A percentile compares a stretch with the other conserved stretches of the same genome.
Evolutionary conservation across 35 echinoderm and acorn worm species (phyloP).

Genomic region (Heliocidaris erythrogramma): DNA sequence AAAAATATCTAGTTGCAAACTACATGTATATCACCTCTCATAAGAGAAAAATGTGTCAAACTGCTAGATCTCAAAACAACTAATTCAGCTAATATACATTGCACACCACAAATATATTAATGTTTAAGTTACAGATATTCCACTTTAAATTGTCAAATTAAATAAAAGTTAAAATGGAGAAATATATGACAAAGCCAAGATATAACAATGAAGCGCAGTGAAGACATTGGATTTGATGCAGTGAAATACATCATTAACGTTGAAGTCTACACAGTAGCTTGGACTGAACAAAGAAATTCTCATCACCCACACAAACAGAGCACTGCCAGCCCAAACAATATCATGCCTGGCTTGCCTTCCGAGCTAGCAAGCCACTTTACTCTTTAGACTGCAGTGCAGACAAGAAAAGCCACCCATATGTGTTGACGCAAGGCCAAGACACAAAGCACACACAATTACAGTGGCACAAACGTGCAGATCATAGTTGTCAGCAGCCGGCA

Average conservation of each 20-base stretch:
- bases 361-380: background rate
- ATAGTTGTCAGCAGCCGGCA: background rate
- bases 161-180: no score
- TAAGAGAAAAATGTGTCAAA: no score
- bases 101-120: no score
- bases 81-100: no score
- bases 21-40: no score
- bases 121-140: no score
- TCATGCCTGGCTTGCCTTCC: background rate
- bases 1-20: no score
- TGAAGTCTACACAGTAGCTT: background rate
- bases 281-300: background rate
- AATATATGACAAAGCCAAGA: background rate
- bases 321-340: conserved; percentile 8
- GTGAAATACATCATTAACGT: background rate
- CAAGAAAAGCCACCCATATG: conserved; percentile 28
- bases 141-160: no score
- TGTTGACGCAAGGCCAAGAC: conserved; percentile 44
- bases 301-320: conserved; percentile 2
- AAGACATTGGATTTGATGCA: background rate
- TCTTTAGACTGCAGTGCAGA: conserved; percentile 23
- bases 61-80: no score
- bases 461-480: background rate
- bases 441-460: conserved; percentile 27
- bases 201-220: background rate